Evolutionary conservation across 2,797 vertebrate species (phyloP).

Genomic region (Meda fulgida): DNA sequence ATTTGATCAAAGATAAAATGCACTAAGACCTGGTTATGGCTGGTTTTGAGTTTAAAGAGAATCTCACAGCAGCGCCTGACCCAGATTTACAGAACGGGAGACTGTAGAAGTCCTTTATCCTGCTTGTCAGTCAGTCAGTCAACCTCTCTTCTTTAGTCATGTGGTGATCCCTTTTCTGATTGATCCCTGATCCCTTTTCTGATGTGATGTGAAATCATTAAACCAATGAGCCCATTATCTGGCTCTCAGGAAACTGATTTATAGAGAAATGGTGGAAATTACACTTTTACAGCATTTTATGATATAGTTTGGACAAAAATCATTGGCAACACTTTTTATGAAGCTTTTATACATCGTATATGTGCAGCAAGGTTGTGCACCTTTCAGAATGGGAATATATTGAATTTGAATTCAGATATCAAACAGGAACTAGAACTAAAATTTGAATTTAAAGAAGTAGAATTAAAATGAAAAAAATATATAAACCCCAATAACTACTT

Average conservation of each 20-base stretch:
- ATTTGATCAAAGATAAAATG: slow-evolving; percentile 23
- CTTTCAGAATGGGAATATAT: background rate
- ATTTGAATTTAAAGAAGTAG: background rate
- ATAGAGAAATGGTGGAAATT: background rate
- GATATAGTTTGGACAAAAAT: background rate
- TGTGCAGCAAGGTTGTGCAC: background rate
- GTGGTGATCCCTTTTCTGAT: background rate
- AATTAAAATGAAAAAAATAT: background rate
- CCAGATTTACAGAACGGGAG: slow-evolving; percentile 3
- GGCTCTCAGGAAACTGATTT: slow-evolving; percentile 23
- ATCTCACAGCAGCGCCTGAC: slow-evolving; percentile 26
- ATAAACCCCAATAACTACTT: background rate
- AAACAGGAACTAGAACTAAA: background rate
- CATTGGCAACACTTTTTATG: too few species aligned
- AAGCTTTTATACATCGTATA: too few species aligned
- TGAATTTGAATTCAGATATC: background rate
- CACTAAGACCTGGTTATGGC: slow-evolving; percentile 38
- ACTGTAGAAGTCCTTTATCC: slow-evolving; percentile 17
- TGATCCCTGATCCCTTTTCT: background rate
- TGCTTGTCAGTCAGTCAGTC: slow-evolving; percentile 18
- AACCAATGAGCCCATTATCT: background rate
- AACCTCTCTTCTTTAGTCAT: slow-evolving; percentile 28
- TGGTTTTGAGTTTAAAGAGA: slow-evolving; percentile 38
- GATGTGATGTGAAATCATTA: slow-evolving; percentile 23
- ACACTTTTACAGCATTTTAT: background rate